Conservation (phyloP, 2,888 invertebrate genomes). For the Pristionchus japonicus region DNA sequence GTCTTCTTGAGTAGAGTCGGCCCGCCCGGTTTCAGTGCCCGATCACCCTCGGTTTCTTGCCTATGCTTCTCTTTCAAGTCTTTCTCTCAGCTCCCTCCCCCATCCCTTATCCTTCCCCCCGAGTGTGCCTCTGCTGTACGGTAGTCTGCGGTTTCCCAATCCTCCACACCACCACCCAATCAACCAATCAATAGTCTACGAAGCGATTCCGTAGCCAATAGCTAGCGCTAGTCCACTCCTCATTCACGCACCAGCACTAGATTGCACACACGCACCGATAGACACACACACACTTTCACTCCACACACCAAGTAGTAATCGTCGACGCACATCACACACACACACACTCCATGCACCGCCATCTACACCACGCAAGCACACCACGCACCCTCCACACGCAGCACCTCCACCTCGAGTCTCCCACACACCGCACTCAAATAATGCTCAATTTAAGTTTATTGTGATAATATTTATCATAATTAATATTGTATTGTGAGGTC, state of each 20-base stretch:
- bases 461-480: constrained; percentile 26
- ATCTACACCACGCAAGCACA: constrained; percentile 35
- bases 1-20: not conserved
- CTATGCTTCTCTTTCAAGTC: constrained; percentile 21
- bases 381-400: not conserved
- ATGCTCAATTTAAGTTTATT: constrained; percentile 29
- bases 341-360: constrained; percentile 27
- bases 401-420: constrained; percentile 12
- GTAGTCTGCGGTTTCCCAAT: constrained; percentile 28
- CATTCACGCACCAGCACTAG: constrained; percentile 30
- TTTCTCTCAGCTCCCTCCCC: constrained; percentile 13
- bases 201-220: constrained; percentile 40
- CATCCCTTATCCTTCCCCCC: not conserved
- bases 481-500: constrained; percentile 27
- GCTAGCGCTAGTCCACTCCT: constrained; percentile 13
- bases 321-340: constrained; percentile 19
- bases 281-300: not conserved
- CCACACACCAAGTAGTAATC: constrained; percentile 25
- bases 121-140: constrained; percentile 19
- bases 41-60: constrained; percentile 25
- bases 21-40: not conserved
- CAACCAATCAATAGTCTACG: constrained; percentile 8
- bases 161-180: constrained; percentile 20
- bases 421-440: constrained; percentile 27
- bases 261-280: constrained; percentile 28